Evolutionary conservation across 2,797 vertebrate genomes (phyloP).

Genomic region (Acipenser transmontanus): DNA sequence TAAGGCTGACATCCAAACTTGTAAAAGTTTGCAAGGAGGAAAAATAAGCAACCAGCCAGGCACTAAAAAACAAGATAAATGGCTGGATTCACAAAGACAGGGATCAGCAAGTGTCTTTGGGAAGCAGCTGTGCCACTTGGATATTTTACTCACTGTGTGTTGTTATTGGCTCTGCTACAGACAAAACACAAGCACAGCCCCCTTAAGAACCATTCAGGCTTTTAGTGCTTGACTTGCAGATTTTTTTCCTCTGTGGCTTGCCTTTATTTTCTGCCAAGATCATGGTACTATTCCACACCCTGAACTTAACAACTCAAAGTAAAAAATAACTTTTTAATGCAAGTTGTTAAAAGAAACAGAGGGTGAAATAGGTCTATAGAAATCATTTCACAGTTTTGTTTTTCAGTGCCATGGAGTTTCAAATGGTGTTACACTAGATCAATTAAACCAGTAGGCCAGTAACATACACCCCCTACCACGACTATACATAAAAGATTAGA

Average conservation of each 20-base stretch:
- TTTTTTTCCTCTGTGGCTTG: background rate
- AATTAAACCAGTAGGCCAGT: no score
- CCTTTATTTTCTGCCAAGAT: no score
- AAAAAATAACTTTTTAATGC: no score
- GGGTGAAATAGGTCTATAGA: no score
- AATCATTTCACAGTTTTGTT: no score
- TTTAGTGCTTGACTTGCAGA: background rate
- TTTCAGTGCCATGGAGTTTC: no score
- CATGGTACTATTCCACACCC: no score
- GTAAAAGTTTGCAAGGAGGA: constrained; percentile 1
- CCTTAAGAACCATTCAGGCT: constrained; percentile 11
- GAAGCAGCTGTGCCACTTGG: constrained; percentile 49
- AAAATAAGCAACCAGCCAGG: background rate
- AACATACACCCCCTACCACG: no score
- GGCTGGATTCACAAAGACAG: constrained; percentile 37
- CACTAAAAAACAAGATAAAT: constrained; percentile 35
- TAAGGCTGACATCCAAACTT: background rate
- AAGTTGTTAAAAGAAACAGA: no score
- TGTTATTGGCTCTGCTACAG: constrained; percentile 33
- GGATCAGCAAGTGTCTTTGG: constrained; percentile 48
- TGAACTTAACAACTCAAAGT: no score
- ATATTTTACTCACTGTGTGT: constrained; percentile 34
- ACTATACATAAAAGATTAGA: no score
- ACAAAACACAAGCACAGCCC: constrained; percentile 27
- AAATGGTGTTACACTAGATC: no score